A percentile compares a stretch with the other conserved stretches of the same genome.
Evolutionary conservation across 2,113 vertebrate genomes (phyloP).

Genomic region (Chaetodon trifascialis): DNA sequence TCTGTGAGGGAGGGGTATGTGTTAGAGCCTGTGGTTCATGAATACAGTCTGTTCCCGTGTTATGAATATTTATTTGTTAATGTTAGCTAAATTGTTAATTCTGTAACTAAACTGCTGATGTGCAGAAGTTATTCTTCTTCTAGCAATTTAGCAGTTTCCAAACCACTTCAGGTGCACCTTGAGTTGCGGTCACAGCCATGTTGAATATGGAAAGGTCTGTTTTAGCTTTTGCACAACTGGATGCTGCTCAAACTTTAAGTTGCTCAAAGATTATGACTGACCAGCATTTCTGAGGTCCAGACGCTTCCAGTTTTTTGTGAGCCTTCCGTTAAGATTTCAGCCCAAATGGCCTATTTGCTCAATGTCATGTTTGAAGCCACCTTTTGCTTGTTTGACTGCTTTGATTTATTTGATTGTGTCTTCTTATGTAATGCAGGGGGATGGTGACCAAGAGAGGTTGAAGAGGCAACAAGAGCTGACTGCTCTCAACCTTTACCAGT

Average conservation of each 20-base stretch:
- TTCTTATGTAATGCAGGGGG: conserved; percentile 82
- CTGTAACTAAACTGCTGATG: too few relatives aligned
- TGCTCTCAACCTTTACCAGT: conserved; percentile 95
- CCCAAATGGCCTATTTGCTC: background rate
- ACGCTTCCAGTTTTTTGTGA: background rate
- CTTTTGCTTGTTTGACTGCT: background rate
- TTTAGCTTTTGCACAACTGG: background rate
- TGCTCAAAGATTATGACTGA: too few relatives aligned
- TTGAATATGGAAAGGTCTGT: background rate
- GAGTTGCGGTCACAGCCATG: background rate
- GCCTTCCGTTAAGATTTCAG: background rate
- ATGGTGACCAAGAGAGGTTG: conserved; percentile 94
- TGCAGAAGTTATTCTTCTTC: background rate
- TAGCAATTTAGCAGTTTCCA: background rate
- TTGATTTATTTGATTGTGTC: conserved; percentile 1
- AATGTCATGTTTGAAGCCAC: background rate
- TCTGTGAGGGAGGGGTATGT: too few relatives aligned
- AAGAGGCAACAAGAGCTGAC: conserved; percentile 95
- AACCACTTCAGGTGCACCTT: background rate
- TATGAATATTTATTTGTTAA: too few relatives aligned
- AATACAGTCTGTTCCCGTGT: too few relatives aligned
- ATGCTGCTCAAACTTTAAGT: background rate
- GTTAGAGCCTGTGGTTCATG: too few relatives aligned
- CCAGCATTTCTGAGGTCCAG: background rate
- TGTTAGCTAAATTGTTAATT: too few relatives aligned